A percentile compares a stretch with the other conserved stretches of the same genome.
phyloP scores from a whole-genome alignment of 2,797 vertebrate genomes.

The Melanotaenia boesemani region DNA sequence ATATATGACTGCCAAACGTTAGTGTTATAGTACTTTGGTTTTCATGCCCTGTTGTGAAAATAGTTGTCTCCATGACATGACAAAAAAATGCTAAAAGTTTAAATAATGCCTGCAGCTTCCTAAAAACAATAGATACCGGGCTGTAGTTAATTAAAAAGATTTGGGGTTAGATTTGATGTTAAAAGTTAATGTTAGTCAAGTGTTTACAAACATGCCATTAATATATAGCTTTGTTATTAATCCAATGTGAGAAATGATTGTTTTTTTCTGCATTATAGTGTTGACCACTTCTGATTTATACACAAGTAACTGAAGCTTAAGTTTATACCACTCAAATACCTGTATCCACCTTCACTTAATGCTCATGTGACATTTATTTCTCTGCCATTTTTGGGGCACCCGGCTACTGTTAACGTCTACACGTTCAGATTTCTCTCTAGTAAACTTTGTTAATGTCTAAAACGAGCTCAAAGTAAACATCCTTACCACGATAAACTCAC shows the following conservation, averaged over 20 bases:
- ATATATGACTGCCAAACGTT: background rate
- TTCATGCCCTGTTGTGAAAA: background rate
- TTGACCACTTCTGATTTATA: background rate
- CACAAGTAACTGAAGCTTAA: background rate
- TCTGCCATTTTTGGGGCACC: too few relatives aligned
- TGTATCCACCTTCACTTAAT: background rate
- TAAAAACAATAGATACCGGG: background rate
- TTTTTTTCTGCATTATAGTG: background rate
- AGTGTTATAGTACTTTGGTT: too few relatives aligned
- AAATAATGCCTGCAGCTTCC: background rate
- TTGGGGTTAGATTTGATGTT: background rate
- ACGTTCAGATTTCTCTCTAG: too few relatives aligned
- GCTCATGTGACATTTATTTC: too few relatives aligned
- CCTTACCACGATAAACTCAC: too few relatives aligned
- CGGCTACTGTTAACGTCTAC: too few relatives aligned
- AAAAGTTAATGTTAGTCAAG: background rate
- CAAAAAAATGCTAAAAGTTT: background rate
- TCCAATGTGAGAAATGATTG: background rate
- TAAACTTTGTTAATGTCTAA: too few relatives aligned
- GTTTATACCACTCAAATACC: background rate
- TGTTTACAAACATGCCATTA: background rate
- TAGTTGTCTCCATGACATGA: background rate
- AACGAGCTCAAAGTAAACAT: too few relatives aligned
- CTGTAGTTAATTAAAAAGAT: background rate
- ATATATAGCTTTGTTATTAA: background rate